phyloP scores from a whole-genome alignment of 2,888 invertebrate species.

The Tridacna gigas region DNA sequence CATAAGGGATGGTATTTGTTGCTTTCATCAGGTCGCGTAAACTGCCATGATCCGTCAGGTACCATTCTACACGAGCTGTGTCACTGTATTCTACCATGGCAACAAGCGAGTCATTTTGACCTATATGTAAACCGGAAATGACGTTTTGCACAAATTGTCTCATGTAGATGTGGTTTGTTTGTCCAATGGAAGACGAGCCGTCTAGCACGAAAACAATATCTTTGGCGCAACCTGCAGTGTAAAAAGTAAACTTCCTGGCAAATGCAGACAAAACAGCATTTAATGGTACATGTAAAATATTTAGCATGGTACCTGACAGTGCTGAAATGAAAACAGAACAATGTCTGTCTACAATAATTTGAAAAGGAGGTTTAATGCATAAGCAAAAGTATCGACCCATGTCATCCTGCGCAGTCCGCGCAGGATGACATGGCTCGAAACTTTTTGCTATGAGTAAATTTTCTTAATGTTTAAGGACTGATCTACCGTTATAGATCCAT shows the following conservation, averaged over 20 bases:
- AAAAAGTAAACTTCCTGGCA: not conserved
- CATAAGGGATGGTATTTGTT: slow-evolving; percentile 30
- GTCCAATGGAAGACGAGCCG: slow-evolving; percentile 45
- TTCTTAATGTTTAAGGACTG: too few species aligned
- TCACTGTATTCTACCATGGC: slow-evolving; percentile 57
- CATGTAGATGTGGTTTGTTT: slow-evolving; percentile 36
- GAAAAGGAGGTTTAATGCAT: too few species aligned
- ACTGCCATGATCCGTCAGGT: slow-evolving; percentile 40
- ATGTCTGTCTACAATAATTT: too few species aligned
- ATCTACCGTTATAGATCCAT: too few species aligned
- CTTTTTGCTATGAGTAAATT: too few species aligned
- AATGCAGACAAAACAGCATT: too few species aligned
- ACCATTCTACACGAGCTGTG: slow-evolving; percentile 56
- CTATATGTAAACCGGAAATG: slow-evolving; percentile 33
- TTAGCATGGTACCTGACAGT: too few species aligned
- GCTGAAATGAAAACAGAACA: too few species aligned
- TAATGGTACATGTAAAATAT: too few species aligned
- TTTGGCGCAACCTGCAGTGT: slow-evolving; percentile 40
- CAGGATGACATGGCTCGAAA: too few species aligned
- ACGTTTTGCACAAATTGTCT: slow-evolving; percentile 38
- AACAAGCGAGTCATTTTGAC: slow-evolving; percentile 37
- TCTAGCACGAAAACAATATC: slow-evolving; percentile 57
- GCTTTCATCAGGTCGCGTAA: slow-evolving; percentile 28
- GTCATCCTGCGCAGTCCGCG: too few species aligned
- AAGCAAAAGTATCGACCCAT: too few species aligned